Percentiles rank a stretch among this genome's conserved stretches.
Conservation (phyloP, 1,140 invertebrate genomes). For the Nasonia giraulti region DNA sequence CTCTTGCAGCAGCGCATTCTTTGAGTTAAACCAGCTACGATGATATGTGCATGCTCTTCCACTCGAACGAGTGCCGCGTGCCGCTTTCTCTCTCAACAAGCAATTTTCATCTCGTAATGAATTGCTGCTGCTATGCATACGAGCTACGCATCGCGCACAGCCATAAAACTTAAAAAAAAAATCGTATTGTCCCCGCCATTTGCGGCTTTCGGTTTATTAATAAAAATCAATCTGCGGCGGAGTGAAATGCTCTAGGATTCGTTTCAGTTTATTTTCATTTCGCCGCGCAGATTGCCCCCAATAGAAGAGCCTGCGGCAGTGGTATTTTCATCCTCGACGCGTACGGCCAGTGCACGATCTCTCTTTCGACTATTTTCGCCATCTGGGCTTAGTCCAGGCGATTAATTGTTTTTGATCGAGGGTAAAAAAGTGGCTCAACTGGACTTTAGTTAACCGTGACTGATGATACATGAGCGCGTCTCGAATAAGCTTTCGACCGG, state of each 20-base stretch:
- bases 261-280: background rate
- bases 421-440: background rate
- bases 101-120: background rate
- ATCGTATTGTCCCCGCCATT: background rate
- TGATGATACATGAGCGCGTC: background rate
- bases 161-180: background rate
- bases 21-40: background rate
- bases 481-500: background rate
- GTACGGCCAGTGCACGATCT: background rate
- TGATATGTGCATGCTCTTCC: background rate
- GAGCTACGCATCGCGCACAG: too few species aligned
- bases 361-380: background rate
- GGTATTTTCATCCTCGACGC: background rate
- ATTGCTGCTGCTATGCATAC: background rate
- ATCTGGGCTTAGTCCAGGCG: background rate
- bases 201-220: background rate
- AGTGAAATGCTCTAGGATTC: background rate
- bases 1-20: background rate
- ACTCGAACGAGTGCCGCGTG: background rate
- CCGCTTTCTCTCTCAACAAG: background rate
- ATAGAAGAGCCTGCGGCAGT: background rate
- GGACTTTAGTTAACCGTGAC: conserved; percentile 8
- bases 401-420: conserved; percentile 16
- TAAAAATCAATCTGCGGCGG: background rate
- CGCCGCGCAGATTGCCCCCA: background rate